phyloP scores from a whole-genome alignment of 2,113 vertebrate species.

The Chamaetylas fuelleborni region DNA sequence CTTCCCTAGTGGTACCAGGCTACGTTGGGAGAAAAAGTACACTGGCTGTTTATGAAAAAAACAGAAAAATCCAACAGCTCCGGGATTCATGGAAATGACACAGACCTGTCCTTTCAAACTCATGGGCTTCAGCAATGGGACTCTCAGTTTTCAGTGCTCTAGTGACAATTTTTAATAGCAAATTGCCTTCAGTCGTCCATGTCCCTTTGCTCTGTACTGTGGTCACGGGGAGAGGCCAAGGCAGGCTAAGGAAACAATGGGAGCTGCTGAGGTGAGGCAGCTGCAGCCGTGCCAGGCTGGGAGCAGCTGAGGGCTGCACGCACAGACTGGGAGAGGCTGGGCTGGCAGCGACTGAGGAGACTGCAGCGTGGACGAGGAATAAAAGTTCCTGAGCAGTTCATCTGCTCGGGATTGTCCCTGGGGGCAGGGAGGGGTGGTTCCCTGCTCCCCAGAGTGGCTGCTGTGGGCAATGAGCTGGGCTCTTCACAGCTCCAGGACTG shows the following conservation, averaged over 20 bases:
- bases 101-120: not conserved
- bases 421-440: not conserved
- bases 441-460: not conserved
- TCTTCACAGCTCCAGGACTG: not conserved
- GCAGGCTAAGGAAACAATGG: not conserved
- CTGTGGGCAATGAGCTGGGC: not conserved
- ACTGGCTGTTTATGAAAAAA: not conserved
- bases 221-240: not conserved
- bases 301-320: not conserved
- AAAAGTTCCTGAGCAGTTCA: not conserved
- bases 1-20: not conserved
- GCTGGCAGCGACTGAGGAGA: not conserved
- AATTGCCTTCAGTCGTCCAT: not conserved
- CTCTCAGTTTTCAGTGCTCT: not conserved
- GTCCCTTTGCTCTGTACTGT: fast-evolving
- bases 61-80: not conserved
- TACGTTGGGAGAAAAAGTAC: not conserved
- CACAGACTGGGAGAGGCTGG: not conserved
- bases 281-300: not conserved
- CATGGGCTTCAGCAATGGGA: not conserved
- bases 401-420: not conserved
- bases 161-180: not conserved
- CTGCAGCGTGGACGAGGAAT: not conserved
- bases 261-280: not conserved
- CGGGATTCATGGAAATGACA: not conserved